Evolutionary conservation across 2,797 vertebrate genomes (phyloP).

Genomic region (Stomatorhinus walkeri): DNA sequence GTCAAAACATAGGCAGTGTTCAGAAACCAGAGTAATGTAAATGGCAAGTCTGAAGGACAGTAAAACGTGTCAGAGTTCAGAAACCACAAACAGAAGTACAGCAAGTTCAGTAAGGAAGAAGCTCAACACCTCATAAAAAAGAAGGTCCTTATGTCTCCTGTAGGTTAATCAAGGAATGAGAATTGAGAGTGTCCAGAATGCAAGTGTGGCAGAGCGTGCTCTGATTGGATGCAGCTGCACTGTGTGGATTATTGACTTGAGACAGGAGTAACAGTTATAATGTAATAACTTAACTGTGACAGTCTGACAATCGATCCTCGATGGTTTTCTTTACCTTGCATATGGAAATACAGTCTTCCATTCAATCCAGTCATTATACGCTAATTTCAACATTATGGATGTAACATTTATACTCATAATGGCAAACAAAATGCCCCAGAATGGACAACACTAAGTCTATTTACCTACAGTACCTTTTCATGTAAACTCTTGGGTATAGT

Average conservation of each 20-base stretch:
- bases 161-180: not conserved
- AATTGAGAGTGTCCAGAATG: not conserved
- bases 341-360: not conserved
- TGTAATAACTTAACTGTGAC: slow-evolving; percentile 1
- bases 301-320: not conserved
- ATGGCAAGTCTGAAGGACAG: not conserved
- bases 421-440: not conserved
- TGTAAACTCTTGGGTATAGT: not conserved
- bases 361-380: not conserved
- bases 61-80: not conserved
- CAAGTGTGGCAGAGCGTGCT: not conserved
- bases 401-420: not conserved
- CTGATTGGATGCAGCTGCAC: not conserved
- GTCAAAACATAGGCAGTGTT: not conserved
- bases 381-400: not conserved
- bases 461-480: not conserved
- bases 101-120: not conserved
- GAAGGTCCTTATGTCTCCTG: not conserved
- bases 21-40: not conserved
- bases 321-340: not conserved
- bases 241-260: not conserved
- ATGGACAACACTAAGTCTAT: not conserved
- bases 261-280: not conserved
- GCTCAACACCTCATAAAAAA: not conserved
- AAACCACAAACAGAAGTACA: not conserved